Evolutionary conservation across 2,797 vertebrate genomes (phyloP), one percentile per base, ranked within the genome.

Genomic region (Mionectes olivaceus): DNA sequence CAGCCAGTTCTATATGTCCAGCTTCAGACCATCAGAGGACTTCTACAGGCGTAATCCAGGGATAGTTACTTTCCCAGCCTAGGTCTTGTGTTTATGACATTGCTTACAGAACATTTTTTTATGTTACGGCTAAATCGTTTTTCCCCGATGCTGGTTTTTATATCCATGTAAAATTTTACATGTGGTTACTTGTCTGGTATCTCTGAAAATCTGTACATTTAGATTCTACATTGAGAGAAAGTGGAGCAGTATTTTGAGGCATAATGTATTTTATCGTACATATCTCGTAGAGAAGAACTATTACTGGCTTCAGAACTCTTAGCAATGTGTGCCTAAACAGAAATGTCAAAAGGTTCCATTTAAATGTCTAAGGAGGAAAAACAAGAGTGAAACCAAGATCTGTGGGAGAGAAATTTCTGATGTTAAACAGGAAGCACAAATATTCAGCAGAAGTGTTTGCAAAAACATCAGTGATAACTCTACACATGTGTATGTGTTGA

Each of bases 291-390:
- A 71, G 6, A 43, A 57, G 14, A 55, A 17, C 70, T 83, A 39
- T 25, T 87, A 56, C 22, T 63, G 28, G 52, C 50, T 86, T 25
- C 63, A 73, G 27, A 90, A 60, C 24, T 33, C 47, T 71, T 71
- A 69, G 17, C 24, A 87, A 0, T 46, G 13, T 27, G 10, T 53
- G 46, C 30, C 75, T 83, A 53, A 90, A 61, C 39, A 89, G 71
- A 93, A 92, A 87, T 93, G 81, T 92, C 81, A 89, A 71, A 87
- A 96, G 24, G 27, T 95, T 94, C 71, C 56, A 57, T 86, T 74
- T 87, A 53, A 84, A 83, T 64, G 71, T 78, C 74, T 86, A 24
- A 79, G 71, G 76, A 74, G n/a, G 56, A 91, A 95, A 64, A 77
- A 4, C 13, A 46, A 77, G 73, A n/a, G 33, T 49, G 68, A 91